Base-by-base conservation (phyloP, 2,888 invertebrate species). In the Agrilus cyanescens region DNA sequence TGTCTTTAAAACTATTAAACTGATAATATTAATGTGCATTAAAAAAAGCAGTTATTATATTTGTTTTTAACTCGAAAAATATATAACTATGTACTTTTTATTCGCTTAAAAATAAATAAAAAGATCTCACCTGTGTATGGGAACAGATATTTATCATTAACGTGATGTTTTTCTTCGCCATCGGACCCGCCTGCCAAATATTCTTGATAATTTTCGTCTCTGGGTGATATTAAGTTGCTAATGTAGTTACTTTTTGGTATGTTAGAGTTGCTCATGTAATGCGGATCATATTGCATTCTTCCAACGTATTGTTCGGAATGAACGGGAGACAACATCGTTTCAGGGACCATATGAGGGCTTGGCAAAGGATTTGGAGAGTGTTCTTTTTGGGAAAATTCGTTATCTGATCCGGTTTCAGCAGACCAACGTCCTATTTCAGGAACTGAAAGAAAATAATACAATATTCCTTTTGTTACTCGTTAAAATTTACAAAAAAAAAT, bases 61-160 rank as follows among this genome's bases (percentile, higher is more conserved):
- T 25, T 25, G 25, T 25, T 25, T 25, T 25, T 25, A 10, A 10
- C 25, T 25, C 25, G 4, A 25, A 3, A 25, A 10, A 10, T 2
- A 25, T 2, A 8, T 25, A 25, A 10, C 3, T 10, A 2, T 6
- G 8, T 33, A 12, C n/a, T 25, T 20, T 38, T 20, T 3, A 20
- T 40, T 4, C 18, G 12, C 13, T 33, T 36, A 16, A 32, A 12
- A 34, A n/a, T 32, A 12, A 25, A 14, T 7, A 20, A 13, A 2
- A 14, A 36, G 12, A 4, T 59, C 64, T 66, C 62, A 72, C 82
- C 82, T 53, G 86, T 87, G 58, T 87, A 88, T 0, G 88, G 88
- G 56, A 87, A 88, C 47, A 82, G 70, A 65, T 88, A 89, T 71
- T 84, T 84, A 55, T 88, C 88, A 44, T 77, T 78, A 10, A 77